A percentile compares a stretch with the other conserved stretches of the same genome.
These are phyloP conservation scores for Rhea pennata DNA, from an alignment of 2,113 vertebrate genomes.

Conservation along the genomic window DNA sequence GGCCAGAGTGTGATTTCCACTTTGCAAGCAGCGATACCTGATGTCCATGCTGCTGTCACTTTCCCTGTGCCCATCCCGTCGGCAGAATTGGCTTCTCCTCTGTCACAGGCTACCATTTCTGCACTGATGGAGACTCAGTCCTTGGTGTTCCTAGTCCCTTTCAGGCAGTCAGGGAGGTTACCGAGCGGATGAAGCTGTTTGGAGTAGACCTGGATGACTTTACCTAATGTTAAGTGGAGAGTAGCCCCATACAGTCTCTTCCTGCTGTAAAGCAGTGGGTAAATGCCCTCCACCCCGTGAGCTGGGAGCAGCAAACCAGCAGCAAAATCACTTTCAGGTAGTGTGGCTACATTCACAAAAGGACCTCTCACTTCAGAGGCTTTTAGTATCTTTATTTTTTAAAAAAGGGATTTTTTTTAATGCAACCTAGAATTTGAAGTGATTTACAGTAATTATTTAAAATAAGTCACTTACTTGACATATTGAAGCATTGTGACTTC, in stretches of 20 bases:
- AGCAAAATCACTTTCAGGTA: neutral
- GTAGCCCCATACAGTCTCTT: neutral
- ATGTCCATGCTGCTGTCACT: neutral
- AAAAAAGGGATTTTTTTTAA: too few species aligned
- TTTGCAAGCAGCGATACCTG: neutral
- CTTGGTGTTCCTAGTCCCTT: neutral
- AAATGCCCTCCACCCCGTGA: neutral
- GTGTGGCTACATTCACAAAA: neutral
- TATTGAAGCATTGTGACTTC: neutral
- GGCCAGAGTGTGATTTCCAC: neutral
- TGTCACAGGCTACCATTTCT: neutral
- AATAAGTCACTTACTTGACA: neutral
- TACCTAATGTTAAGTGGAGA: neutral
- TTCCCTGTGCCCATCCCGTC: neutral
- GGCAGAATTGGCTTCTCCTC: neutral
- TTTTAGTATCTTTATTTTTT: neutral
- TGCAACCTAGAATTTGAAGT: neutral
- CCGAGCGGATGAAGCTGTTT: neutral
- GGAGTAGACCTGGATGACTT: neutral
- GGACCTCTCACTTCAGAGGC: neutral
- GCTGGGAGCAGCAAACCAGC: neutral
- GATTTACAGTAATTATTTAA: neutral
- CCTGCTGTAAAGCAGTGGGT: neutral
- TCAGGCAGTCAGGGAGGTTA: neutral
- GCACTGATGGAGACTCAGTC: neutral